Base-by-base conservation (phyloP, 2,113 vertebrate genomes). In the Hylia prasina region DNA sequence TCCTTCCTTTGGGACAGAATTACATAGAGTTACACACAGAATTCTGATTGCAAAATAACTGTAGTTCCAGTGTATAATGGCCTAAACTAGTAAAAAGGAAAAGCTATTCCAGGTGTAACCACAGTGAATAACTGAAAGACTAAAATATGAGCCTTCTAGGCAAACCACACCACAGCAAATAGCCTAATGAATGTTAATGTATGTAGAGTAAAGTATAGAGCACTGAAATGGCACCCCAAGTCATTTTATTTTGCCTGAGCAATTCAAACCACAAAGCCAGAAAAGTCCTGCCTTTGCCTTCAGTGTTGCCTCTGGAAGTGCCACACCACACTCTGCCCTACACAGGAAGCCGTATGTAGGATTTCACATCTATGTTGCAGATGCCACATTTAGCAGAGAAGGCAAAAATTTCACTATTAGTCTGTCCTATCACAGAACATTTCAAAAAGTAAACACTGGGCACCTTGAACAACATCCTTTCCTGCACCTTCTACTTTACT, bases 161-260 rank as follows among this genome's bases (percentile, higher is more conserved):
- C 64, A 96, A 93, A 93, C 86, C 89, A 92, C 61, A 93, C 9
- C 35, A 82, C 75, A 13, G 40, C 37, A 70, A 77, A 47, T 4
- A 84, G 6, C 10, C 23, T 61, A 92, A 89, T 89, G 42, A 73
- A 89, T 70, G 64, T 39, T 93, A 85, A 81, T 58, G 33, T 11
- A 57, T 22, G 35, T n/a, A 77, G 83, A 93, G 13, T 45, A 69
- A 94, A 94, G 16, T 50, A 66, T 1, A 78, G 6, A 18, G 47
- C 42, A 45, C 7, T 53, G 33, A 91, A 95, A 89, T 66, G 33
- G 31, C 11, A 13, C 54, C 27, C 39, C 0, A 0, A 81, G 82
- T 20, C 35, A 82, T 68, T 79, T 58, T 9, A 50, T 5, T 73
- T 94, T 66, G 57, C 23, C 69, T 23, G 63, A 73, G 58, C 58